Evolutionary conservation across 2,888 invertebrate genomes (phyloP).

Genomic region (Dryobota labecula): DNA sequence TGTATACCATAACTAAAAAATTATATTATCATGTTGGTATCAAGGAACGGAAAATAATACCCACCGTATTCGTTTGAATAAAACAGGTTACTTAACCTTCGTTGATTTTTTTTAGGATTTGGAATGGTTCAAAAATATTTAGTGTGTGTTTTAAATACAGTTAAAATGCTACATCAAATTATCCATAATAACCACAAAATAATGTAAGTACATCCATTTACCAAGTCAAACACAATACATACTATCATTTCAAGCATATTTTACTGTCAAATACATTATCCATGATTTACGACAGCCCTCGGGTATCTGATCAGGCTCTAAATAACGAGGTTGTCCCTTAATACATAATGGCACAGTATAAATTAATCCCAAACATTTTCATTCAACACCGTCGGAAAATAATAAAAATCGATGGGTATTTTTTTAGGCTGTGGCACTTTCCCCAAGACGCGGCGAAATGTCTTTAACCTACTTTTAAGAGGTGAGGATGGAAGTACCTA

Average conservation of each 20-base stretch:
- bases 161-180: neutral
- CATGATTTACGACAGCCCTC: conserved; percentile 63
- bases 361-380: conserved; percentile 24
- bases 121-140: neutral
- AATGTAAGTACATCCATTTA: conserved; percentile 19
- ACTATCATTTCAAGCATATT: conserved; percentile 65
- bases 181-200: conserved; percentile 2
- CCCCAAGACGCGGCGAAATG: conserved; percentile 40
- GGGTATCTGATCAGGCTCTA: conserved; percentile 64
- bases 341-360: conserved; percentile 51
- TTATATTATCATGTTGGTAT: neutral
- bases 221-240: conserved; percentile 52
- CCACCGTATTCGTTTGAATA: neutral
- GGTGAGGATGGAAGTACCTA: conserved; percentile 33
- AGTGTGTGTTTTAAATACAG: neutral
- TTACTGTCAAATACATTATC: conserved; percentile 68
- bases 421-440: conserved; percentile 41
- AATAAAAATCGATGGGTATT: neutral
- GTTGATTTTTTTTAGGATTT: neutral
- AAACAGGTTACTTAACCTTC: neutral
- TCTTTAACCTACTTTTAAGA: conserved; percentile 54
- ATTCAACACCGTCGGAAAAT: conserved; percentile 1
- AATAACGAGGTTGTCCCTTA: conserved; percentile 61
- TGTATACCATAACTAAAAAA: too few species aligned
- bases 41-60: neutral